A percentile compares a stretch with the other conserved stretches of the same genome.
Evolutionary conservation across 1,140 invertebrate genomes (phyloP).

Genomic region (Reticulitermes speratus): DNA sequence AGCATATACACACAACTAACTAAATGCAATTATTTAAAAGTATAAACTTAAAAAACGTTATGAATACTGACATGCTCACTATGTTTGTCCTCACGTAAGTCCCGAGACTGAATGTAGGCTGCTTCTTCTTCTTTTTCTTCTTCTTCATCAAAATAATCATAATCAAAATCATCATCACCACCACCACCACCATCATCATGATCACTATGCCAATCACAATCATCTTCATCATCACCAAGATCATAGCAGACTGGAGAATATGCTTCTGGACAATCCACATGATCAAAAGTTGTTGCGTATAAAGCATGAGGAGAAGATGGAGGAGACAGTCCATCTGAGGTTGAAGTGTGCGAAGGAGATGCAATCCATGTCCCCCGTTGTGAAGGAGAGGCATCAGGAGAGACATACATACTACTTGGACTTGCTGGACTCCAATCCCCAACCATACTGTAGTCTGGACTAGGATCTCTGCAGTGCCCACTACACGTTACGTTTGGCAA

Average conservation of each 20-base stretch:
- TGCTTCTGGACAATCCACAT: conserved; percentile 1
- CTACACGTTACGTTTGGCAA: neutral
- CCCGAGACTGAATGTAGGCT: too few species aligned
- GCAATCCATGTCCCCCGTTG: neutral
- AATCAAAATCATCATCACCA: too few species aligned
- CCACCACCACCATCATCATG: too few species aligned
- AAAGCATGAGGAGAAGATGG: neutral
- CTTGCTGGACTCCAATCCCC: conserved; percentile 25
- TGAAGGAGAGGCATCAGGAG: neutral
- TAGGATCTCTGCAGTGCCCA: neutral
- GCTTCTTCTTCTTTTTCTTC: too few species aligned
- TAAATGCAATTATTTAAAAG: too few species aligned
- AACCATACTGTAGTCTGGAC: neutral
- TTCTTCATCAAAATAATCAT: too few species aligned
- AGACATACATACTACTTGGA: neutral
- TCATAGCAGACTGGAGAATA: conserved; percentile 27
- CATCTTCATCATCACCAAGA: neutral
- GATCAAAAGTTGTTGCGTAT: neutral
- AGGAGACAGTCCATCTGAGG: conserved; percentile 15
- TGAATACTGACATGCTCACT: too few species aligned
- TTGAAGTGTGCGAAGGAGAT: neutral
- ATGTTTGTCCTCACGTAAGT: too few species aligned
- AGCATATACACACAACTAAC: too few species aligned
- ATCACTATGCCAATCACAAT: neutral
- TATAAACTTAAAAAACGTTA: too few species aligned